Evolutionary conservation across 64 coral and sea anemone species (phyloP).

Genomic region (Porites australiensis): DNA sequence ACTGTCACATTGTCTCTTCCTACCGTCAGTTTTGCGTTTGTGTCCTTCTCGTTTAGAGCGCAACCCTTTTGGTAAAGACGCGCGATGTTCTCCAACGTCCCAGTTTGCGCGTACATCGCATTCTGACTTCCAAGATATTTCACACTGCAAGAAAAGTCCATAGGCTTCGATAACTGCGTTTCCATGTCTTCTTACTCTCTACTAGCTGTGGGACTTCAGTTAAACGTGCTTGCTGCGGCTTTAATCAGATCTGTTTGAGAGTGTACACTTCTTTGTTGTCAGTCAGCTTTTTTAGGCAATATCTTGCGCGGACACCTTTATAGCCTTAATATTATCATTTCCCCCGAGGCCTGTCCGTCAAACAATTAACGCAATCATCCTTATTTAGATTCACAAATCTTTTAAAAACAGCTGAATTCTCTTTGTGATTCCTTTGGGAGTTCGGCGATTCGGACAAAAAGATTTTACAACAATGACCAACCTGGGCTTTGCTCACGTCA

Average conservation of each 20-base stretch:
- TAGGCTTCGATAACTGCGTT: background rate
- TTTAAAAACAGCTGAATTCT: background rate
- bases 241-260: background rate
- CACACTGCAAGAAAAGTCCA: conserved; percentile 31
- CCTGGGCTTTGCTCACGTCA: background rate
- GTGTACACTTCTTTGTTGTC: background rate
- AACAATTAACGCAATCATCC: conserved; percentile 34
- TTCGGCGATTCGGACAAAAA: background rate
- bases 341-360: background rate
- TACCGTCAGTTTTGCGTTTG: background rate
- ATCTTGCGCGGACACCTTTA: background rate
- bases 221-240: background rate
- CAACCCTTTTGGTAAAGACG: conserved; percentile 68
- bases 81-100: conserved; percentile 63
- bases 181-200: background rate
- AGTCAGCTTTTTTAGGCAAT: background rate
- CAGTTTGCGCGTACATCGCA: conserved; percentile 49
- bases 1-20: conserved; percentile 29
- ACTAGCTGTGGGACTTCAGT: background rate
- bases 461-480: background rate
- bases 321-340: background rate
- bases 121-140: conserved; percentile 52
- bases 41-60: conserved; percentile 14
- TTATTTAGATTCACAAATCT: conserved; percentile 33
- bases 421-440: background rate